Evolutionary conservation across 2,113 vertebrate genomes (phyloP).

Genomic region (Clinocottus analis): DNA sequence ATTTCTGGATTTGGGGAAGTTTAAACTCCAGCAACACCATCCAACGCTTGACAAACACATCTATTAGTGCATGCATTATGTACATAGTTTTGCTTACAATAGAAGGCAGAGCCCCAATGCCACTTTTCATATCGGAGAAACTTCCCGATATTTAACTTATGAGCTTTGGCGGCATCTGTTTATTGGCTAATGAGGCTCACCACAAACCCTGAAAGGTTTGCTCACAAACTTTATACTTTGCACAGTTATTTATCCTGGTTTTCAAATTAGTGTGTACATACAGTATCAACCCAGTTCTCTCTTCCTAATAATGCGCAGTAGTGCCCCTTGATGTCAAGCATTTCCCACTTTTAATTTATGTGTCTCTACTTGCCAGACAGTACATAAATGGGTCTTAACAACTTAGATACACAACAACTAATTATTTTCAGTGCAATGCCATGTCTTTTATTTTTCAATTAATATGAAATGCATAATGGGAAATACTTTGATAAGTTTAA

Average conservation of each 20-base stretch:
- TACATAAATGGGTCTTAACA: slow-evolving; percentile 10
- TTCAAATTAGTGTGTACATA: slow-evolving; percentile 33
- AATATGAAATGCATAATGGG: not conserved
- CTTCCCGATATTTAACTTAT: slow-evolving; percentile 34
- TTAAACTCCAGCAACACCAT: too few relatives aligned
- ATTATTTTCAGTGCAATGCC: slow-evolving; percentile 1
- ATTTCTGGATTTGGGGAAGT: not conserved
- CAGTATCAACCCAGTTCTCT: slow-evolving; percentile 5
- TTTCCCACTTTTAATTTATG: slow-evolving; percentile 4
- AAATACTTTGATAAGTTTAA: not conserved
- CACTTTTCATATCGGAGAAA: not conserved
- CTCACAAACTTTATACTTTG: slow-evolving; percentile 50
- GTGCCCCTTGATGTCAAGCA: slow-evolving; percentile 5
- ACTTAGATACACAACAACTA: not conserved
- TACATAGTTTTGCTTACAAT: not conserved
- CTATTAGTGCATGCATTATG: not conserved
- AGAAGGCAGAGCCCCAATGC: not conserved
- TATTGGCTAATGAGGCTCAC: slow-evolving; percentile 64
- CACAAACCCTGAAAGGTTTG: slow-evolving; percentile 26
- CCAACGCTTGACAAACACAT: not conserved
- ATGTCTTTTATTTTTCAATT: not conserved
- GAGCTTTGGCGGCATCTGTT: slow-evolving; percentile 35
- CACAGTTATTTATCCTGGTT: slow-evolving; percentile 38
- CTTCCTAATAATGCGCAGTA: slow-evolving; percentile 27
- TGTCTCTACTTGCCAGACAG: not conserved